Base-by-base conservation (phyloP, 2,113 vertebrate genomes). In the Callocephalon fimbriatum region DNA sequence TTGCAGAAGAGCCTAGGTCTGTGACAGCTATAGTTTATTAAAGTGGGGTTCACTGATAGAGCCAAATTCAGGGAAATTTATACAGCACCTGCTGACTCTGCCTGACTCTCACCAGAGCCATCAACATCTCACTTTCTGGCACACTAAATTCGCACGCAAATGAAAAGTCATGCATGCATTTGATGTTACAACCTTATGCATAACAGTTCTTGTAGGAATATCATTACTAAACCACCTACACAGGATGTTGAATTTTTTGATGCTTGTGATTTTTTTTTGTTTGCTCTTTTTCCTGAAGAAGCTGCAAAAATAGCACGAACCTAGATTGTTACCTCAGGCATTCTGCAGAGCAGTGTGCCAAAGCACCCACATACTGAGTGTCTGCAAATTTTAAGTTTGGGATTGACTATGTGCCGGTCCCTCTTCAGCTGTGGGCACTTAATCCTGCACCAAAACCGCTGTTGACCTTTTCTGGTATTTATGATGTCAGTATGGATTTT, bases 391-490 rank as follows among this genome's bases (percentile, higher is more conserved):
- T 76, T 53, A 90, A 80, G 53, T 93, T 74, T 92, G 62, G 77
- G 90, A 94, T 67, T 96, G 95, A 97, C 92, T 86, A 59, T 42
- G 53, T 78, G 93, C 97, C 96, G 96, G 58, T 81, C 81, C n/a
- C 35, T 40, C 71, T 80, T 90, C 50, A 91, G 86, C 95, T 95
- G 66, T 80, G 80, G 81, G 86, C 79, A 90, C 51, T 88, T 18
- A 47, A 91, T 70, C 82, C 93, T 45, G n/a, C 65, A 88, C 53
- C 93, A 91, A 94, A 95, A 95, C 90, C 4, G 1, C 51, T 45
- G 59, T n/a, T 98, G 98, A 98, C 97, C 98, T 98, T 98, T 97
- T 81, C 95, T 98, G 98, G 95, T 93, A 98, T 98, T 98, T 98
- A 93, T 90, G 94, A 97, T 96, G 97, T 86, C 53, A 25, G 83